Percentiles rank a stretch among this genome's conserved stretches.
Evolutionary conservation across 2,113 vertebrate genomes (phyloP).

Genomic region (Myiagra hebetior): DNA sequence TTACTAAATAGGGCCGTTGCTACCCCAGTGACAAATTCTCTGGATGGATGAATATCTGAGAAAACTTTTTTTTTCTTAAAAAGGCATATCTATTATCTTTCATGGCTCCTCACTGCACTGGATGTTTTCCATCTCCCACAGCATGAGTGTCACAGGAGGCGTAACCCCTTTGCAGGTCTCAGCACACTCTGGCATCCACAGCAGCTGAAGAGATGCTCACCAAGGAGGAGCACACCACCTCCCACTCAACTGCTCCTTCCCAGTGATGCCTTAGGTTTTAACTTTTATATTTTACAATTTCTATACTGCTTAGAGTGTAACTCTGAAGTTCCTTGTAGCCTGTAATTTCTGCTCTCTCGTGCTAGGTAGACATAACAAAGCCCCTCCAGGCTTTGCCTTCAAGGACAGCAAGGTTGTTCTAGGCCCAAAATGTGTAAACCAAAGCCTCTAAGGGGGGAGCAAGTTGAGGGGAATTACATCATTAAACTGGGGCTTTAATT

Average conservation of each 20-base stretch:
- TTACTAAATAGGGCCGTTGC: slow-evolving; percentile 33
- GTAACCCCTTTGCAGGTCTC: not conserved
- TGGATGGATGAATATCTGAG: not conserved
- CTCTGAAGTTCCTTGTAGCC: too few relatives aligned
- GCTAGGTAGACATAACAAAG: too few relatives aligned
- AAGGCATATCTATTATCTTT: not conserved
- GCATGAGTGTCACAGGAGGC: rapidly evolving
- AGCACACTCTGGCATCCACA: not conserved
- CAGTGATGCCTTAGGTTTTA: too few relatives aligned
- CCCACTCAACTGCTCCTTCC: not conserved
- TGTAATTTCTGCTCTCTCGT: too few relatives aligned
- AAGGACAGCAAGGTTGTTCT: too few relatives aligned
- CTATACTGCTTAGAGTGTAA: too few relatives aligned
- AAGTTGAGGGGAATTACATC: too few relatives aligned
- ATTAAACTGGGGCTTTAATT: too few relatives aligned
- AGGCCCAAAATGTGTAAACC: too few relatives aligned
- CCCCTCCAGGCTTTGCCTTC: too few relatives aligned
- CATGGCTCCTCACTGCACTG: not conserved
- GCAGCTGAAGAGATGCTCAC: not conserved
- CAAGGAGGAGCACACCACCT: not conserved
- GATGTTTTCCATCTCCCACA: not conserved
- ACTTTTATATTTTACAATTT: too few relatives aligned
- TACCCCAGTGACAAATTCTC: not conserved
- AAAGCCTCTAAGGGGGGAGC: too few relatives aligned
- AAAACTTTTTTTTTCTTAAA: not conserved